Conservation (phyloP, 1,140 invertebrate genomes). For the Sarcophaga peregrina region DNA sequence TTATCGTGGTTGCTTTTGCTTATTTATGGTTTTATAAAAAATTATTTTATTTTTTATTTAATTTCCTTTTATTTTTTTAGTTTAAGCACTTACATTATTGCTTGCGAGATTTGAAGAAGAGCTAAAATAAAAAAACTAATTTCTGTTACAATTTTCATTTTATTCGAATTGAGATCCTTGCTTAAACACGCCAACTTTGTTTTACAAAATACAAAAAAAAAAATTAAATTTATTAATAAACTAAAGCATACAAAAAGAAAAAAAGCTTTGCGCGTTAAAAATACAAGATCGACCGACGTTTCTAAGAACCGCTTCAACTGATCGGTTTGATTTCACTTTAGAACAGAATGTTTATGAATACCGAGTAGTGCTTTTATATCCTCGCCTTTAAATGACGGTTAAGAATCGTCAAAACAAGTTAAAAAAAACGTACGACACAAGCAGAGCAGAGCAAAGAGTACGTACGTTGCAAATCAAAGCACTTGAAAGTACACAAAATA, state of each 20-base stretch:
- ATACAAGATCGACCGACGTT: neutral
- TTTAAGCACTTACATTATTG: neutral
- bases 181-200: conserved; percentile 9
- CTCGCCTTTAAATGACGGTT: conserved; percentile 17
- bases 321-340: conserved; percentile 1
- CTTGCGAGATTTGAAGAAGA: neutral
- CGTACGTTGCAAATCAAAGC: neutral
- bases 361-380: conserved; percentile 9
- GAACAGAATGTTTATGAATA: conserved; percentile 13
- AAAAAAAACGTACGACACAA: neutral
- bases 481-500: too few relatives aligned
- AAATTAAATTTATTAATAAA: neutral
- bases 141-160: neutral
- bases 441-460: neutral
- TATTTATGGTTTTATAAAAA: too few relatives aligned
- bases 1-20: too few relatives aligned
- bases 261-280: conserved; percentile 7
- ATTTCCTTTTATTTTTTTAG: neutral
- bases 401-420: conserved; percentile 14
- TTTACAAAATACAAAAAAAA: neutral
- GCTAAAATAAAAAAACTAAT: neutral
- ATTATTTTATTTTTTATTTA: neutral
- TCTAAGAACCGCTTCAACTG: neutral
- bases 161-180: neutral
- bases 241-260: too few relatives aligned